These are phyloP conservation scores for Plectrocnemia conspersa DNA, from an alignment of 1,140 invertebrate species.

Conservation along the genomic window DNA sequence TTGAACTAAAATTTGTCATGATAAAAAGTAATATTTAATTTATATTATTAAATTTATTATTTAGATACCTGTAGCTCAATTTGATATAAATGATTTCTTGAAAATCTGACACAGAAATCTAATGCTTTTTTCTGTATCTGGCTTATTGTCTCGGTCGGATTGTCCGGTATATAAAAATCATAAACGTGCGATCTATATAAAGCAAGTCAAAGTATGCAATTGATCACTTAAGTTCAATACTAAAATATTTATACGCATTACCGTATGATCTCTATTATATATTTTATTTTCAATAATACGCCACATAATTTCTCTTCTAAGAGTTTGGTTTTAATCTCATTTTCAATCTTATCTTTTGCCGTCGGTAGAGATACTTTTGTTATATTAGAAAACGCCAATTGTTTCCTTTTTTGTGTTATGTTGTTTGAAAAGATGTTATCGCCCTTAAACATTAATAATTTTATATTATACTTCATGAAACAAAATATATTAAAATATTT, in stretches of 20 bases:
- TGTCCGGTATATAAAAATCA: conserved; percentile 8
- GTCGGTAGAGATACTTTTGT: no score
- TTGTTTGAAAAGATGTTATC: no score
- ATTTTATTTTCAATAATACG: conserved; percentile 2
- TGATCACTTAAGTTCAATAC: background rate
- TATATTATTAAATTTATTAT: background rate
- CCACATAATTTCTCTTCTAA: conserved; percentile 5
- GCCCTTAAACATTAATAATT: no score
- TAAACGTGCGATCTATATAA: conserved; percentile 8
- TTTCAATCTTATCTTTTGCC: no score
- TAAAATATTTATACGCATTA: conserved; percentile 1
- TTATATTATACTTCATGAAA: no score
- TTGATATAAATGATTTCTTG: conserved; percentile 20
- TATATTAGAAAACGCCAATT: no score
- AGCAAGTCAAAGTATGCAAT: background rate
- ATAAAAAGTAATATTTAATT: conserved; percentile 9
- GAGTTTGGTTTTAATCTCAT: no score
- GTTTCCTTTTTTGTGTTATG: no score
- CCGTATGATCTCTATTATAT: conserved; percentile 11
- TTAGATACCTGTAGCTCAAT: conserved; percentile 12
- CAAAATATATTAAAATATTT: no score
- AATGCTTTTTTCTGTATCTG: conserved; percentile 7
- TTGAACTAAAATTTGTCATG: conserved; percentile 9
- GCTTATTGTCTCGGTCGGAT: background rate
- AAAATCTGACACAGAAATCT: conserved; percentile 15